Evolutionary conservation across 2,113 vertebrate genomes (phyloP).

Genomic region (Neofelis nebulosa): DNA sequence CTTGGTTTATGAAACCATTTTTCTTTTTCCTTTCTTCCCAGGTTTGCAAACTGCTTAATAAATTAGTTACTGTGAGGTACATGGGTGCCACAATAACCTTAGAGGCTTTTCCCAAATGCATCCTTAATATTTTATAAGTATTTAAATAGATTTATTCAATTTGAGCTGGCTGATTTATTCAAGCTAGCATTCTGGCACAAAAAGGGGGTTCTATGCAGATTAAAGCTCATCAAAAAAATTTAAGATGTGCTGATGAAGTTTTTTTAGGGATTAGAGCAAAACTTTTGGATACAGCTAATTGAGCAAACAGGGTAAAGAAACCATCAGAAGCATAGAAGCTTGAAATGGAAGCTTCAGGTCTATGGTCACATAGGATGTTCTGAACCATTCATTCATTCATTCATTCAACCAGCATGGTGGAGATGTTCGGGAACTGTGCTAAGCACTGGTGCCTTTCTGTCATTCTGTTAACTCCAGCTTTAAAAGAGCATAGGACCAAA

Average conservation of each 20-base stretch:
- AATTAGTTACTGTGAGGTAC: slow-evolving; percentile 89
- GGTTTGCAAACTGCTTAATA: slow-evolving; percentile 92
- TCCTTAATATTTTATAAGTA: slow-evolving; percentile 92
- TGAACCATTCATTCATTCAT: not conserved
- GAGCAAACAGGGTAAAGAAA: slow-evolving; percentile 45
- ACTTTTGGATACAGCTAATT: slow-evolving; percentile 76
- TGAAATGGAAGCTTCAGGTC: not conserved
- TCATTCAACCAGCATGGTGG: not conserved
- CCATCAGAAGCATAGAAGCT: not conserved
- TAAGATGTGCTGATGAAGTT: slow-evolving; percentile 78
- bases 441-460: not conserved
- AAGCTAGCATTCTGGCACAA: slow-evolving; percentile 80
- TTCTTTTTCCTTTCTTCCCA: slow-evolving; percentile 88
- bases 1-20: slow-evolving; percentile 91
- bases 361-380: not conserved
- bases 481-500: not conserved
- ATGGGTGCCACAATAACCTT: slow-evolving; percentile 89
- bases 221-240: slow-evolving; percentile 83
- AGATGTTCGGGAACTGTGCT: not conserved
- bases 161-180: slow-evolving; percentile 88
- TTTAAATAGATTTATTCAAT: slow-evolving; percentile 91
- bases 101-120: slow-evolving; percentile 90
- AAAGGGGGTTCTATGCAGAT: slow-evolving; percentile 84
- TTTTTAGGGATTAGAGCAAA: slow-evolving; percentile 78
- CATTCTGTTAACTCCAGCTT: not conserved